Conservation (phyloP, 2,113 vertebrate species). For the Nothoprocta perdicaria region DNA sequence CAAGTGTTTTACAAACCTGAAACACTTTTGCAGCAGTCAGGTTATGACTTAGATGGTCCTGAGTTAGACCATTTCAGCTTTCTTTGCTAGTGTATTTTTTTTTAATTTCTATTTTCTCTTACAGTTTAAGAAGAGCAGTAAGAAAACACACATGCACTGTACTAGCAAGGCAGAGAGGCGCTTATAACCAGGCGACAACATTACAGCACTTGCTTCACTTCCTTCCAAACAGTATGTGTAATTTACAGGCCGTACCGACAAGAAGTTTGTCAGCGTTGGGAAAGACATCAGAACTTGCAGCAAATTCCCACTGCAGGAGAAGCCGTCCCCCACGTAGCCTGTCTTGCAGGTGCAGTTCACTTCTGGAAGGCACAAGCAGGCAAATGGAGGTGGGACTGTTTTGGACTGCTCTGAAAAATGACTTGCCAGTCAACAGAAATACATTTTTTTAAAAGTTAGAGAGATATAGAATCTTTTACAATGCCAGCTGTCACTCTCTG, state of each 20-base stretch:
- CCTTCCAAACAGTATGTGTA: rapidly evolving
- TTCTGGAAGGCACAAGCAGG: slow-evolving; percentile 78
- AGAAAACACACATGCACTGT: too few relatives aligned
- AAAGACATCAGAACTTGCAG: slow-evolving; percentile 88
- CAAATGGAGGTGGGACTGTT: not conserved
- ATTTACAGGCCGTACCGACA: slow-evolving; percentile 78
- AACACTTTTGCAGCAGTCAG: not conserved
- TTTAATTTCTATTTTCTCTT: not conserved
- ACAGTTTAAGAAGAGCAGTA: not conserved
- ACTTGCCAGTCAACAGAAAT: not conserved
- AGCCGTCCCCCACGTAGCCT: slow-evolving; percentile 90
- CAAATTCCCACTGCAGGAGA: slow-evolving; percentile 88
- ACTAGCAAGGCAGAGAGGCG: not conserved
- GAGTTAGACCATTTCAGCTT: not conserved
- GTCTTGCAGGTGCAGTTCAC: slow-evolving; percentile 88
- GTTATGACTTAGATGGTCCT: not conserved
- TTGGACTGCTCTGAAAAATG: not conserved
- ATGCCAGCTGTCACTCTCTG: not conserved
- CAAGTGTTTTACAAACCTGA: not conserved
- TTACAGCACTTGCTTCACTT: not conserved
- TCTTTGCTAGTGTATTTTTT: not conserved
- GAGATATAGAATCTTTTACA: not conserved
- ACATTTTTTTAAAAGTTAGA: not conserved
- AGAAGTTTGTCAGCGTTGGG: slow-evolving; percentile 86
- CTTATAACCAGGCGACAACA: not conserved